Base-by-base conservation (phyloP, 2,113 vertebrate species). In the Calonectris borealis region DNA sequence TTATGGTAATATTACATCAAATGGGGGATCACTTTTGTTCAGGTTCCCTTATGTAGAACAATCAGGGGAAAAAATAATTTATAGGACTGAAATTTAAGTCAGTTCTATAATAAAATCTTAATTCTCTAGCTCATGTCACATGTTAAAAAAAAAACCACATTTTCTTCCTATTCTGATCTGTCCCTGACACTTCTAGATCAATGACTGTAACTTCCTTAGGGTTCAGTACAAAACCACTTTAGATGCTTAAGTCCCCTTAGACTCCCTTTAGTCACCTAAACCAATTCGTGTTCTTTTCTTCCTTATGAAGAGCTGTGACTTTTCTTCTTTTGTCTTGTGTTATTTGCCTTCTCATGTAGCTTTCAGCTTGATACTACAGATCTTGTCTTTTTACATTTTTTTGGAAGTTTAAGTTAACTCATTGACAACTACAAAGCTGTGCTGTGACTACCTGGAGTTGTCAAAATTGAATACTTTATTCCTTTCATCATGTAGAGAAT, bases 101-200 rank as follows among this genome's bases (percentile, higher is more conserved):
- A 0, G 21, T 64, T 77, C 27, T 64, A 6, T 18, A 73, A 42
- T 16, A 65, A 83, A 48, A 66, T 26, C 18, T 54, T 80, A 21
- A 57, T 92, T 86, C 18, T 9, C 7, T 31, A 60, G 6, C 25
- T 84, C 16, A 11, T 40, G 32, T 49, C 20, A 46, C 13, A 31
- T 0, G 0, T 71, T 57, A 24, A 26, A 68, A 88, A 70, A 49
- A 15, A 0, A 1, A 8, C 2, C 11, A 19, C 7, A 29, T 75
- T 80, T 76, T 52, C 10, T 79, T 65, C 8, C 14, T 34, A 20
- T 54, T 76, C n/a, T 89, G 27, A 31, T 55, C 38, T 20, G 27
- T 54, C 19, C 24, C 16, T 86, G 21, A 32, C 4, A 40, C n/a
- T 62, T 49, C 15, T 26, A 62, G 11, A 76, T 6, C 62, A 61